These are phyloP conservation scores for Sebastes taczanowskii DNA, from an alignment of 2,797 vertebrate species.

Conservation along the genomic window DNA sequence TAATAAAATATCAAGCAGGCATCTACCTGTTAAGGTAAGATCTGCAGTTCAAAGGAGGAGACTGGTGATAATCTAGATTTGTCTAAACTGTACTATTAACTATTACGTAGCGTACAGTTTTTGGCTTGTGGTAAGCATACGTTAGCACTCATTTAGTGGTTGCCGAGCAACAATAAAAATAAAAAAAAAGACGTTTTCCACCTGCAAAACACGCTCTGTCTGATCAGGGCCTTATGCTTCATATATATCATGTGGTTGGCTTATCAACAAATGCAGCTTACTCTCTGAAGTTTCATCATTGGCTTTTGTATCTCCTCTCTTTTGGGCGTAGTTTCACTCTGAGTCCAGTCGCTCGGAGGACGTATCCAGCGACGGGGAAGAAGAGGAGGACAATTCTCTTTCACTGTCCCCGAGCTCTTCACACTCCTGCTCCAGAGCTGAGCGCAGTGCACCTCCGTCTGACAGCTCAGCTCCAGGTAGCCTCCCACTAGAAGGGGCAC, in stretches of 20 bases:
- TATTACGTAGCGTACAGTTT: too few relatives aligned
- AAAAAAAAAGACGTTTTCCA: too few relatives aligned
- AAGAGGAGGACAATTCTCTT: constrained; percentile 83
- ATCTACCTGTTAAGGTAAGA: constrained; percentile 83
- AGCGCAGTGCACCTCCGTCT: constrained; percentile 79
- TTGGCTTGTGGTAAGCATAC: too few relatives aligned
- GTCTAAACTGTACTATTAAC: neutral
- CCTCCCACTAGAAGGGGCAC: constrained; percentile 87
- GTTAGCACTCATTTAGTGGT: too few relatives aligned
- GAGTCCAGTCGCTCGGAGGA: constrained; percentile 97
- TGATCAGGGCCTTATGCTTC: neutral
- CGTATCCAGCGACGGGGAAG: constrained; percentile 93
- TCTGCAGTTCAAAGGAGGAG: neutral
- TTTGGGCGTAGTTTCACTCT: constrained; percentile 82
- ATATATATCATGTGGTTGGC: neutral
- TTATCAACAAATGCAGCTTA: neutral
- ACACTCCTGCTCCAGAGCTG: constrained; percentile 86
- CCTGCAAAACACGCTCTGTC: too few relatives aligned
- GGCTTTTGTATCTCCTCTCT: neutral
- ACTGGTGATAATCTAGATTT: neutral
- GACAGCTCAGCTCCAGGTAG: constrained; percentile 85
- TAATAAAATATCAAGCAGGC: constrained; percentile 90
- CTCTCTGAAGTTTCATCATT: neutral
- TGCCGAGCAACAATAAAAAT: too few relatives aligned
- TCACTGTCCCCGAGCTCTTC: constrained; percentile 91